These are phyloP conservation scores for Aphaenogaster floridana DNA, from an alignment of 1,140 invertebrate genomes.

Conservation along the genomic window DNA sequence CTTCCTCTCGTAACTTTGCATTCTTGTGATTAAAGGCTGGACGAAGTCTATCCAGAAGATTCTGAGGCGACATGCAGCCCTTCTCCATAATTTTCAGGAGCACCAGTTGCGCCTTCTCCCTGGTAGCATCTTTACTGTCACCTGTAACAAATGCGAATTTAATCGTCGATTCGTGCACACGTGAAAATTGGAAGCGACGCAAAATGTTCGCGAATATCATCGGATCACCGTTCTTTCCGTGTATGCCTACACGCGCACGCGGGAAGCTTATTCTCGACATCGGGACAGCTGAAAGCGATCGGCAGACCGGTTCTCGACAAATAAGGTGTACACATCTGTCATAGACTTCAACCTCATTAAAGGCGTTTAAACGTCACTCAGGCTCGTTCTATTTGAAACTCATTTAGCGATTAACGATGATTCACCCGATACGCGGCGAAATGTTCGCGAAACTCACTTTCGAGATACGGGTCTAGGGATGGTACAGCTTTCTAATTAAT, in stretches of 20 bases:
- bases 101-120: constrained; percentile 93
- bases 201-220: neutral
- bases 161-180: neutral
- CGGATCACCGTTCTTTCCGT: neutral
- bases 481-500: constrained; percentile 31
- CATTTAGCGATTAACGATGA: constrained; percentile 50
- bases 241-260: neutral
- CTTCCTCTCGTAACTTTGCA: constrained; percentile 94
- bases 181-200: neutral
- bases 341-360: constrained; percentile 66
- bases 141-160: constrained; percentile 83
- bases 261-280: constrained; percentile 1
- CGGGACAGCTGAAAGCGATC: constrained; percentile 31
- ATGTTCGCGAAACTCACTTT: neutral
- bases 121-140: constrained; percentile 94
- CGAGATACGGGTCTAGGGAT: neutral
- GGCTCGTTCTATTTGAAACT: constrained; percentile 53
- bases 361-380: constrained; percentile 54
- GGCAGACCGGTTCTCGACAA: constrained; percentile 62
- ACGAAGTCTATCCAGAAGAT: constrained; percentile 92
- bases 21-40: constrained; percentile 94
- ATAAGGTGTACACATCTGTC: constrained; percentile 65
- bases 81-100: constrained; percentile 93
- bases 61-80: constrained; percentile 92
- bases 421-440: constrained; percentile 49